phyloP scores from a whole-genome alignment of 37 sponge, comb jelly and placozoan species.

The Theonella swinhoei region DNA sequence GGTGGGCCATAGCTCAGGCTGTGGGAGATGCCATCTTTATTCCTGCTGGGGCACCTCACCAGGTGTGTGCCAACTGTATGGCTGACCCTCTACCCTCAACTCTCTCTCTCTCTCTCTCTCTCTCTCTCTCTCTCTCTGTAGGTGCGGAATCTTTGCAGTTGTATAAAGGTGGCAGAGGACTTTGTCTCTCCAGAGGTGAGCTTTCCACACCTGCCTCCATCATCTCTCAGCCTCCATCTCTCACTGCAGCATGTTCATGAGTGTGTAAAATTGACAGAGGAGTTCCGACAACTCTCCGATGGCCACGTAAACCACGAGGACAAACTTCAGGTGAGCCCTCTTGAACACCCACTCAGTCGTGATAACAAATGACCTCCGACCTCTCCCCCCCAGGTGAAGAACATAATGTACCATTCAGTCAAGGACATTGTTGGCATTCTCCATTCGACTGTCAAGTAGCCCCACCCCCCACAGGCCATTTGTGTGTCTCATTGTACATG shows the following conservation, averaged over 20 bases:
- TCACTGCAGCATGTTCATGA: constrained; percentile 70
- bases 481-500: neutral
- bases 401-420: constrained; percentile 89
- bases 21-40: constrained; percentile 95
- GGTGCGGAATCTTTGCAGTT: constrained; percentile 79
- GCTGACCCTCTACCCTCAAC: neutral
- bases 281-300: constrained; percentile 90
- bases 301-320: constrained; percentile 93
- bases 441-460: constrained; percentile 36
- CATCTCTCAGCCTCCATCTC: neutral
- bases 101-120: neutral
- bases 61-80: constrained; percentile 55
- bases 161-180: constrained; percentile 96
- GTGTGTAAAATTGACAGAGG: constrained; percentile 89
- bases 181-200: constrained; percentile 96
- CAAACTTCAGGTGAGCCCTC: constrained; percentile 93
- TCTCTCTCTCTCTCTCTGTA: constrained; percentile 16
- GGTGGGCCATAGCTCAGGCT: constrained; percentile 94
- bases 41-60: constrained; percentile 98
- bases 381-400: constrained; percentile 70
- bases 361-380: neutral
- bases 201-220: neutral
- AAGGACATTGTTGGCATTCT: constrained; percentile 84
- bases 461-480: neutral
- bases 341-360: neutral